These are phyloP conservation scores for Temnothorax nylanderi DNA, from an alignment of 1,140 invertebrate genomes.

Conservation along the genomic window DNA sequence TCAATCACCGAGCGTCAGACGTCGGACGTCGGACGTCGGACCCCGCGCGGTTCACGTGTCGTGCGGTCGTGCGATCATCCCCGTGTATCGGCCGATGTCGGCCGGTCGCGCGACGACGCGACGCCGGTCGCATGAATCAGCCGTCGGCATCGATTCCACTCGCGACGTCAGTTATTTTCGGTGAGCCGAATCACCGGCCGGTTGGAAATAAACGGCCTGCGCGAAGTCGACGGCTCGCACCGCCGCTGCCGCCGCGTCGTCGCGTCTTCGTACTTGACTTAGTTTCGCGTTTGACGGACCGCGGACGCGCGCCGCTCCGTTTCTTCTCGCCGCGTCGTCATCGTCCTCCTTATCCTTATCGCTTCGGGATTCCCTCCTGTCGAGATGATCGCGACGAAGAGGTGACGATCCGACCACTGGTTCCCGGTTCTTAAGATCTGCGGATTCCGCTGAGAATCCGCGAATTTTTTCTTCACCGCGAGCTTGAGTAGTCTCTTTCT, in stretches of 20 bases:
- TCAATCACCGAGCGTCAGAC: constrained; percentile 52
- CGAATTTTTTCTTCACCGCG: neutral
- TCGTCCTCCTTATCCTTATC: neutral
- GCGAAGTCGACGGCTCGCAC: constrained; percentile 66
- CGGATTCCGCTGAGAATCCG: neutral
- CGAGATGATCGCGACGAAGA: constrained; percentile 72
- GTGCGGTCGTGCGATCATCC: neutral
- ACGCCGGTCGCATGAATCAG: constrained; percentile 66
- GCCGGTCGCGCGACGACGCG: constrained; percentile 50
- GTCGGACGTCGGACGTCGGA: neutral
- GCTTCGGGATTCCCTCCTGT: neutral
- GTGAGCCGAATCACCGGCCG: constrained; percentile 76
- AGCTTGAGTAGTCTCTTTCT: neutral
- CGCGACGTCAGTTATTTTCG: constrained; percentile 78
- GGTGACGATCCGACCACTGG: constrained; percentile 51
- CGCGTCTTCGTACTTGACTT: constrained; percentile 77
- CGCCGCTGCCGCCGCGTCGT: neutral
- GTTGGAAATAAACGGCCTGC: constrained; percentile 80
- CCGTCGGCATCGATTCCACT: constrained; percentile 51
- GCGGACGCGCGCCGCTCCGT: constrained; percentile 46
- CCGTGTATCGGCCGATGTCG: constrained; percentile 21
- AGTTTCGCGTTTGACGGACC: constrained; percentile 76
- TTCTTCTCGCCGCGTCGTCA: neutral
- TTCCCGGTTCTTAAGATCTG: neutral
- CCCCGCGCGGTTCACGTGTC: neutral